Percentiles rank a stretch among this genome's conserved stretches.
Evolutionary conservation across 1,140 invertebrate species (phyloP).

Genomic region (Asbolus verrucosus): DNA sequence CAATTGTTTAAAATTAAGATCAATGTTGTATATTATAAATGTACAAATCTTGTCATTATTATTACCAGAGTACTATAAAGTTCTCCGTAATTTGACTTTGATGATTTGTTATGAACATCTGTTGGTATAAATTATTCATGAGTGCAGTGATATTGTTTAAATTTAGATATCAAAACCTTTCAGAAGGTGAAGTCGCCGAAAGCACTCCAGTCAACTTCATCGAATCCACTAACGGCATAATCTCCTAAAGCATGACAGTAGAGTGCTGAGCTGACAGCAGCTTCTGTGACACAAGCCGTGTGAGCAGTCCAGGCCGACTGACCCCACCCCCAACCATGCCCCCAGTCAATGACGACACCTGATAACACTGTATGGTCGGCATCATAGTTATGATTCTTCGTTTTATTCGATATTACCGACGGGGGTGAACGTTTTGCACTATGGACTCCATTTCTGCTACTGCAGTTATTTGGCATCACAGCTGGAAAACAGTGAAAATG

Average conservation of each 20-base stretch:
- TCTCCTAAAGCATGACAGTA: slow-evolving; percentile 59
- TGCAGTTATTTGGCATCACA: background rate
- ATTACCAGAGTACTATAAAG: no score
- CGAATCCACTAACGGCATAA: slow-evolving; percentile 58
- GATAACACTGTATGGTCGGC: slow-evolving; percentile 61
- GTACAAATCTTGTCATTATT: no score
- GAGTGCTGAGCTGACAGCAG: slow-evolving; percentile 50
- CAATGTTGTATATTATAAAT: background rate
- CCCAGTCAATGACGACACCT: slow-evolving; percentile 62
- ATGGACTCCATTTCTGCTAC: background rate
- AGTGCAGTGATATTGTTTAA: no score
- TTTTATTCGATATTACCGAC: slow-evolving; percentile 4
- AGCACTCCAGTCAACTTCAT: slow-evolving; percentile 63
- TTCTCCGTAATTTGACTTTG: no score
- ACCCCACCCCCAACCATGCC: slow-evolving; percentile 64
- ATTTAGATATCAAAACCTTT: slow-evolving; percentile 34
- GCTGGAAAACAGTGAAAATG: background rate
- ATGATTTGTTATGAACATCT: no score
- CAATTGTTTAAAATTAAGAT: no score
- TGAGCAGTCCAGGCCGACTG: slow-evolving; percentile 55
- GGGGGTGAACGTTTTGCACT: no score
- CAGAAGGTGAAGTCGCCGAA: slow-evolving; percentile 63
- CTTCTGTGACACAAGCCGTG: slow-evolving; percentile 48
- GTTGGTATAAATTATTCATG: no score
- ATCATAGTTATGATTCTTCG: slow-evolving; percentile 46